Base-by-base conservation (phyloP, 2,113 vertebrate species). In the Myrmecobius fasciatus region DNA sequence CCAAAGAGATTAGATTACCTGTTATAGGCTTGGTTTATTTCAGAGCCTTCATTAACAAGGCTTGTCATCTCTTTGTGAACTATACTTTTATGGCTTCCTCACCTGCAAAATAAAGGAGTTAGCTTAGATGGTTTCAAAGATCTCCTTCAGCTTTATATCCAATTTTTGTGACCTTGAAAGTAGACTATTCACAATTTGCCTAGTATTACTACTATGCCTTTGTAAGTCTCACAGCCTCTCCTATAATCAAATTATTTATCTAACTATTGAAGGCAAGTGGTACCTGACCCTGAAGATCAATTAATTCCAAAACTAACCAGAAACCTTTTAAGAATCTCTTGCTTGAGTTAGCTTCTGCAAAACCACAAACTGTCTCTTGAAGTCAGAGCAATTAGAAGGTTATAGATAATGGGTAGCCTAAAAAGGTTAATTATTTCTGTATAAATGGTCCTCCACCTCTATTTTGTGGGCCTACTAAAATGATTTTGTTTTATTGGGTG, bases 401-500 rank as follows among this genome's bases (percentile, higher is more conserved):
- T 97, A 92, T 96, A 93, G 91, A 94, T 98, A 98, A 98, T 95
- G 97, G 98, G 97, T 98, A 96, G 97, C 93, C 96, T 97, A 95
- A 96, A 96, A 97, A 97, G 96, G 93, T 94, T 98, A 98, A 98
- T 98, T 98, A 97, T 98, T 98, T 95, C 96, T 97, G 95, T 88
- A 92, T 96, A 97, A 97, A 92, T 96, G 89, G 89, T 97, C 94
- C 97, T 94, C 96, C 96, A 95, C 91, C 49, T 97, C 95, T 94
- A 95, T 96, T 96, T 93, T 96, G 92, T 95, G 93, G 91, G 91
- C 20, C 94, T 97, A 92, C 93, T 89, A 53, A 46, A 94, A 52
- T 83, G n/a, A 43, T 43, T 83, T 83, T 75, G 49, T 75, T 75
- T n/a, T 20, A n/a, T 5, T n/a, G 14, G 67, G 5, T 75, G 17